phyloP scores from a whole-genome alignment of 2,888 invertebrate species.

The Epinotia ramella region DNA sequence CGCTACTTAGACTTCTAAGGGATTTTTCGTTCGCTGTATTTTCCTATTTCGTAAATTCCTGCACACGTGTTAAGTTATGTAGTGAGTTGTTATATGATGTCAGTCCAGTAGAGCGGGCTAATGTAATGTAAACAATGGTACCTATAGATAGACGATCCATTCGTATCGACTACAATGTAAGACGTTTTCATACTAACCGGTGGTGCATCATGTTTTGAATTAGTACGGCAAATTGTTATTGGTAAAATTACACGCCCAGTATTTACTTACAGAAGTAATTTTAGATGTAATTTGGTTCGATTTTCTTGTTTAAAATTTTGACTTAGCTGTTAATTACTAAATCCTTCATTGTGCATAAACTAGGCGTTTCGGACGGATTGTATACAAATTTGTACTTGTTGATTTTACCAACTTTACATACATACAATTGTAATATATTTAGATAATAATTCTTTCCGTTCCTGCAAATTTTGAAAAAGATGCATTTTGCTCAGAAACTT shows the following conservation, averaged over 20 bases:
- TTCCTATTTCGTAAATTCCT: background rate
- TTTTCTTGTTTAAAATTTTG: background rate
- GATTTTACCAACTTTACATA: too few species aligned
- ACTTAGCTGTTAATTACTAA: background rate
- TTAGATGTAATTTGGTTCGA: slow-evolving; percentile 4
- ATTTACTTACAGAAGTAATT: slow-evolving; percentile 12
- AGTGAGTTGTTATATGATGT: slow-evolving; percentile 42
- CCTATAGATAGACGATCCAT: slow-evolving; percentile 12
- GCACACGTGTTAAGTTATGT: slow-evolving; percentile 13
- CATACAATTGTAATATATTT: too few species aligned
- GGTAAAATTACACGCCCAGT: slow-evolving; percentile 27
- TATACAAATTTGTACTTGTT: too few species aligned
- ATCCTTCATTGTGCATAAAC: too few species aligned
- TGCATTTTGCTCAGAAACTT: too few species aligned
- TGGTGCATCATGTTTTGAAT: slow-evolving; percentile 36
- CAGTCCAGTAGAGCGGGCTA: slow-evolving; percentile 31
- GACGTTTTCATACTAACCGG: slow-evolving; percentile 30
- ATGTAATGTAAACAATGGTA: slow-evolving; percentile 33
- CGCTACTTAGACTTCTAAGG: too few species aligned
- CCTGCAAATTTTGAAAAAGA: too few species aligned
- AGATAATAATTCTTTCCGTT: too few species aligned
- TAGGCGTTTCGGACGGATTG: too few species aligned
- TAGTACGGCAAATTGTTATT: slow-evolving; percentile 31
- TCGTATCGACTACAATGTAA: slow-evolving; percentile 34
- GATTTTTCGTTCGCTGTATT: too few species aligned